Conservation (phyloP, 2,797 vertebrate genomes). For the Gallirallus australis region DNA sequence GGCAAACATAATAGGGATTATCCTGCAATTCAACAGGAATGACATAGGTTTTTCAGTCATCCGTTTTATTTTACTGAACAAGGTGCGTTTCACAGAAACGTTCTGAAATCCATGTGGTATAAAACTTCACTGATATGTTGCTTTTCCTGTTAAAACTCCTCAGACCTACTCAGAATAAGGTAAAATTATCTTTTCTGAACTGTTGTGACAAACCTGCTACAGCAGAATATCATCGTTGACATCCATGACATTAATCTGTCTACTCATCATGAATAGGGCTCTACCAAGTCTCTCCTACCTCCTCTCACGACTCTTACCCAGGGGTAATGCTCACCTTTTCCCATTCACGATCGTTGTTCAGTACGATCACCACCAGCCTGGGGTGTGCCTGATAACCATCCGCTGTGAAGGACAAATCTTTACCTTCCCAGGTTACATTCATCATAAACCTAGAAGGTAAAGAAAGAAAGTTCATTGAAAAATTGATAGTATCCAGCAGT, state of each 20-base stretch:
- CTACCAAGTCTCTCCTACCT: background rate
- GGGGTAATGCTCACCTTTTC: constrained; percentile 87
- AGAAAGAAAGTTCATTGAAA: constrained; percentile 13
- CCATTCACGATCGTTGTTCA: constrained; percentile 95
- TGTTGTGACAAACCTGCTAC: background rate
- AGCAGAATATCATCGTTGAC: background rate
- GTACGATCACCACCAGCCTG: constrained; percentile 93
- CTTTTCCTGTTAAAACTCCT: background rate
- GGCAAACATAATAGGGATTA: background rate
- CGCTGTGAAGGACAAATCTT: constrained; percentile 96
- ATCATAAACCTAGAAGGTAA: constrained; percentile 92
- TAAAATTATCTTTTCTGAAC: background rate
- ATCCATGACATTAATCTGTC: background rate
- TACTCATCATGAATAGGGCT: background rate
- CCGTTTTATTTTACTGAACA: background rate
- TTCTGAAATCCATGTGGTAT: background rate
- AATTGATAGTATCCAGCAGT: constrained; percentile 66
- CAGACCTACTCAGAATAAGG: background rate
- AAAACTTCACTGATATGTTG: background rate
- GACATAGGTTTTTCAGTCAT: background rate
- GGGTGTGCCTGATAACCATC: constrained; percentile 96
- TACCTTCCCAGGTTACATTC: constrained; percentile 96
- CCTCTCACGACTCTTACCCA: background rate
- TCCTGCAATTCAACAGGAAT: background rate
- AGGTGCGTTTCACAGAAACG: background rate